Evolutionary conservation across 2,113 vertebrate genomes (phyloP).

Genomic region (Panthera tigris): DNA sequence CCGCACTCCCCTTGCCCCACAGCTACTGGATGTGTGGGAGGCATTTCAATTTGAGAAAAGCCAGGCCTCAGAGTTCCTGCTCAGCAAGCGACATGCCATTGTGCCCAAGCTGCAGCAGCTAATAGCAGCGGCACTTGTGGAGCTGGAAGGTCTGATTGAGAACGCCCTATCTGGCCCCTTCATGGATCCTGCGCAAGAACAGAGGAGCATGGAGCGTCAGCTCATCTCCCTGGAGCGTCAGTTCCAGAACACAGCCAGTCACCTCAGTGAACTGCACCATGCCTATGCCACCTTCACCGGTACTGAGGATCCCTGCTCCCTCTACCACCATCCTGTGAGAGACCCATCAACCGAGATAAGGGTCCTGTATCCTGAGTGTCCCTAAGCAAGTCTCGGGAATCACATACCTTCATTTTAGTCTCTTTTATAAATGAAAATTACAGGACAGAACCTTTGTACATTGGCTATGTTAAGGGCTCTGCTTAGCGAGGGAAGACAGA

Average conservation of each 20-base stretch:
- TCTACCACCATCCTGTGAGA: no score
- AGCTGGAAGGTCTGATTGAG: constrained; percentile 80
- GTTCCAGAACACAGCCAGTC: constrained; percentile 63
- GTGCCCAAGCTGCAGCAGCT: constrained; percentile 81
- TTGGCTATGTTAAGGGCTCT: neutral
- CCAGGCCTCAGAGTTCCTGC: constrained; percentile 82
- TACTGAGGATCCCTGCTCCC: neutral
- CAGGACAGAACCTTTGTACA: neutral
- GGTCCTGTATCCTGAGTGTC: neutral
- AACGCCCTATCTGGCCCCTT: constrained; percentile 80
- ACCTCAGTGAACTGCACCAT: constrained; percentile 80
- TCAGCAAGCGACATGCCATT: constrained; percentile 75
- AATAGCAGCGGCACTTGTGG: constrained; percentile 69
- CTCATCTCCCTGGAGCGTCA: constrained; percentile 77
- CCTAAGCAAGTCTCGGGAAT: neutral
- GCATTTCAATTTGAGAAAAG: constrained; percentile 82
- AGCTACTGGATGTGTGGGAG: constrained; percentile 87
- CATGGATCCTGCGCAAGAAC: constrained; percentile 85
- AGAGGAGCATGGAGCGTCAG: constrained; percentile 75
- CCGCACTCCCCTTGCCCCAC: neutral
- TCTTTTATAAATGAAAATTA: neutral
- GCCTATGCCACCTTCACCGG: constrained; percentile 83
- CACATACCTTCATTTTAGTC: neutral
- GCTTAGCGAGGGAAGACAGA: neutral
- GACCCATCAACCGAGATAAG: neutral